Evolutionary conservation across 2,797 vertebrate species (phyloP), one percentile per base, ranked within the genome.

Genomic region (Podarcis siculus): DNA sequence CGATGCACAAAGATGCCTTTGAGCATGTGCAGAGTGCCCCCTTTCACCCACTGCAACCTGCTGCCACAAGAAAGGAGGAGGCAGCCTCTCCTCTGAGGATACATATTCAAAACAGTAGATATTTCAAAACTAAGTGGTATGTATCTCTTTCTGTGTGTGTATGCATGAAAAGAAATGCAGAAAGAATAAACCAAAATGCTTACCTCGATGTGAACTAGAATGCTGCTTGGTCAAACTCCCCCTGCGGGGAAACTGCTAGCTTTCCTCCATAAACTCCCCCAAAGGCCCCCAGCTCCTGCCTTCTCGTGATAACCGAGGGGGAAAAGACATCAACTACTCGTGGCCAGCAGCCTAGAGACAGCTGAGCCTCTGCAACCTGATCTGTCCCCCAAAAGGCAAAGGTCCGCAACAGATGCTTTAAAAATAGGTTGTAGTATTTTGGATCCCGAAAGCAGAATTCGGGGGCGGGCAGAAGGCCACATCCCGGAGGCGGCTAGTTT

Each of bases 371-470:
- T 13, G 81, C 91, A 91, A 87, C 85, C 27, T 0, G 64, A 90
- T 89, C 93, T 32, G 32, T 84, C 92, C 25, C 85, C 83, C 5
- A 12, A 1, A 61, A 87, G 87, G 30, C 0, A 83, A 90, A 89
- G 83, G 61, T 85, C 87, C 79, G 42, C 27, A 10, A 21, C 1
- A 2, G n/a, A 39, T 0, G 17, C 89, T 92, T 92, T 94, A 95
- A 94, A 95, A 95, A 95, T 94, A 95, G 93, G 90, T 10, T 0
- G 78, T 0, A 9, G 90, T 86, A 92, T 90, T 93, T 94, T 87
- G 32, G 90, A 93, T 92, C 92, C 92, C 3, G 17, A 91, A 92
- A 91, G 90, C 10, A 0, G 0, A 86, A 94, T 90, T 92, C 89
- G 90, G 32, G 2, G 23, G 82, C 84, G 90, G 90, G 92, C 66